Evolutionary conservation across 2,888 invertebrate genomes (phyloP).

Genomic region (Acleris cristana): DNA sequence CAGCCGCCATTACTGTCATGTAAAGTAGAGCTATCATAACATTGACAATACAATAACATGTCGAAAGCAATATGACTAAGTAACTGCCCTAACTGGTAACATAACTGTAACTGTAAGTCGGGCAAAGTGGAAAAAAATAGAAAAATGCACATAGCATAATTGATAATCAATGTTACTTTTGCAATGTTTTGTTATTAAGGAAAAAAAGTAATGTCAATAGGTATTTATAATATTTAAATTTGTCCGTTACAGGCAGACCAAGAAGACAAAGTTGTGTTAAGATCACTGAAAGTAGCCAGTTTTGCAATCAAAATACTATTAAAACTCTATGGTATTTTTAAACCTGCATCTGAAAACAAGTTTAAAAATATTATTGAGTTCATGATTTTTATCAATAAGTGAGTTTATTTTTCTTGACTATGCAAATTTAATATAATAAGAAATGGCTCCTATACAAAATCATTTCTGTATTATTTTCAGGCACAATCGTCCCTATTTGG

Average conservation of each 20-base stretch:
- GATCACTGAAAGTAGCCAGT: conserved; percentile 75
- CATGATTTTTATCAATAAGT: conserved; percentile 58
- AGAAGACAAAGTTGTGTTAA: conserved; percentile 66
- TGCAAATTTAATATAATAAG: neutral
- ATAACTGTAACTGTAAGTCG: too few relatives aligned
- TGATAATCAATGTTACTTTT: too few relatives aligned
- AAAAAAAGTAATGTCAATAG: too few relatives aligned
- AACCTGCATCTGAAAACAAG: conserved; percentile 50
- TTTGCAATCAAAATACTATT: conserved; percentile 78
- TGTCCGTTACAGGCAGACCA: conserved; percentile 59
- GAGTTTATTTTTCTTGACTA: conserved; percentile 47
- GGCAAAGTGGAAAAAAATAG: too few relatives aligned
- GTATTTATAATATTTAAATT: too few relatives aligned
- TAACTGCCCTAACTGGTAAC: too few relatives aligned
- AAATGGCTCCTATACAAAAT: neutral
- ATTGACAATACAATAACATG: too few relatives aligned
- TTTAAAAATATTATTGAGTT: conserved; percentile 55
- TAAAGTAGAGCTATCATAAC: too few relatives aligned
- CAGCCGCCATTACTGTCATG: too few relatives aligned
- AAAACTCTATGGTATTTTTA: conserved; percentile 70
- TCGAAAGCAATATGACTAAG: too few relatives aligned
- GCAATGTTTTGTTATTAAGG: too few relatives aligned
- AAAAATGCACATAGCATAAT: too few relatives aligned
- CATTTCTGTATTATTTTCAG: conserved; percentile 50
- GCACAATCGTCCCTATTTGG: conserved; percentile 53